These are phyloP conservation scores for Polymixis flavicincta DNA, from an alignment of 2,888 invertebrate species.

Conservation along the genomic window DNA sequence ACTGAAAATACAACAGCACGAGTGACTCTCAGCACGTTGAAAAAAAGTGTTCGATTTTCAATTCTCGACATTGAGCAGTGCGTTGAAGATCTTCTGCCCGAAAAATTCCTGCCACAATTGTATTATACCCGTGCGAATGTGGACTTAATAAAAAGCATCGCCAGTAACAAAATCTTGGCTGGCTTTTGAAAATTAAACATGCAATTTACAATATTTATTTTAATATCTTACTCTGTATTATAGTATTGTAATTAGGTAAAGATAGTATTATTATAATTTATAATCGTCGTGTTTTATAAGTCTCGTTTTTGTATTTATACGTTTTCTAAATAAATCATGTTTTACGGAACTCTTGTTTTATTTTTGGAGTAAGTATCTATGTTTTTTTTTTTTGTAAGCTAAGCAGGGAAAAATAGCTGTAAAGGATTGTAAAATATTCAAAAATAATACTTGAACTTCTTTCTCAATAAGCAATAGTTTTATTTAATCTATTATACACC, in stretches of 20 bases:
- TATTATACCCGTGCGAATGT: too few relatives aligned
- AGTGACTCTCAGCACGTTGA: too few relatives aligned
- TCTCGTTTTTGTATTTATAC: constrained; percentile 68
- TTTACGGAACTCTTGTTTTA: constrained; percentile 46
- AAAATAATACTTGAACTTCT: not conserved
- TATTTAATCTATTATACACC: constrained; percentile 64
- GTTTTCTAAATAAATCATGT: constrained; percentile 77
- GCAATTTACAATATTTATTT: constrained; percentile 12
- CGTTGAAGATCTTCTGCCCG: too few relatives aligned
- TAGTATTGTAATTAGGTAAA: constrained; percentile 67
- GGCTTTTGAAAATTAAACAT: not conserved
- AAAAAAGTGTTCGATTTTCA: too few relatives aligned
- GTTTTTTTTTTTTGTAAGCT: not conserved
- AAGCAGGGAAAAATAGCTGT: fast-evolving
- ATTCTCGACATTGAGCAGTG: too few relatives aligned
- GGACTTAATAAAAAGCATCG: not conserved
- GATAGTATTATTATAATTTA: constrained; percentile 46
- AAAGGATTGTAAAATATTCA: not conserved
- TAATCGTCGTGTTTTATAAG: constrained; percentile 59
- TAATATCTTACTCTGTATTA: constrained; percentile 32
- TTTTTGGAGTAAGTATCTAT: not conserved
- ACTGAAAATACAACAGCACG: too few relatives aligned
- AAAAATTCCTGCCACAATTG: too few relatives aligned
- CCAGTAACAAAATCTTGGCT: not conserved
- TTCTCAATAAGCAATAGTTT: constrained; percentile 62